Evolutionary conservation across 1,140 invertebrate species (phyloP).

Genomic region (Ips nitidus): DNA sequence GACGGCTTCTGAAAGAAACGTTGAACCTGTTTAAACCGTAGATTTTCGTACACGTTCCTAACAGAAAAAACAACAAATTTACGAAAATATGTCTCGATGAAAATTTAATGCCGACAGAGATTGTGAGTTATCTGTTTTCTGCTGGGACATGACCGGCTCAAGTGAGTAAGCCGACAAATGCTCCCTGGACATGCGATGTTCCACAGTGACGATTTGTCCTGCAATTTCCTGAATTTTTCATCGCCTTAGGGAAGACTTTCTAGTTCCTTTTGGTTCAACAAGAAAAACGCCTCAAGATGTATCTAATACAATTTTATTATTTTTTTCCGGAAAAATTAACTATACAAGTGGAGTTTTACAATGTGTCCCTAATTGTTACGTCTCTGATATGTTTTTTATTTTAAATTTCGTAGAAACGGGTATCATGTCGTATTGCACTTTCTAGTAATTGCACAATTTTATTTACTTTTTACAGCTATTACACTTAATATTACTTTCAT

Average conservation of each 20-base stretch:
- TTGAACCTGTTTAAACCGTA: not conserved
- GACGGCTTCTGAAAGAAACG: not conserved
- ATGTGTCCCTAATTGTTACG: not conserved
- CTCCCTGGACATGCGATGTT: slow-evolving; percentile 20
- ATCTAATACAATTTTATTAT: slow-evolving; percentile 13
- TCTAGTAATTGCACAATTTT: not conserved
- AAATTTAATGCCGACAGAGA: slow-evolving; percentile 27
- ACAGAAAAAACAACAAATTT: not conserved
- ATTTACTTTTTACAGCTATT: slow-evolving; percentile 4
- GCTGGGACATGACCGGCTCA: slow-evolving; percentile 20
- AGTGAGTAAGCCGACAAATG: slow-evolving; percentile 21
- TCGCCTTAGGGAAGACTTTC: not conserved
- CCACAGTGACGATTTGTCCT: slow-evolving; percentile 9
- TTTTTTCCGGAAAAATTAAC: not conserved
- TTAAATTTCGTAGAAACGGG: not conserved
- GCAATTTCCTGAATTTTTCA: slow-evolving; percentile 10
- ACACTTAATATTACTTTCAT: not conserved
- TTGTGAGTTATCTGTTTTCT: slow-evolving; percentile 25
- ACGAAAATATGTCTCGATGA: not conserved
- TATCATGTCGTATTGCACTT: not conserved
- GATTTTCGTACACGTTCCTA: no score
- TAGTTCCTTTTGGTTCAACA: not conserved
- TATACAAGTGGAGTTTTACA: not conserved
- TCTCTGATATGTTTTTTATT: not conserved
- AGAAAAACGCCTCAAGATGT: slow-evolving; percentile 4